Evolutionary conservation across 2,888 invertebrate species (phyloP).

Genomic region (Drosophila prostipennis): DNA sequence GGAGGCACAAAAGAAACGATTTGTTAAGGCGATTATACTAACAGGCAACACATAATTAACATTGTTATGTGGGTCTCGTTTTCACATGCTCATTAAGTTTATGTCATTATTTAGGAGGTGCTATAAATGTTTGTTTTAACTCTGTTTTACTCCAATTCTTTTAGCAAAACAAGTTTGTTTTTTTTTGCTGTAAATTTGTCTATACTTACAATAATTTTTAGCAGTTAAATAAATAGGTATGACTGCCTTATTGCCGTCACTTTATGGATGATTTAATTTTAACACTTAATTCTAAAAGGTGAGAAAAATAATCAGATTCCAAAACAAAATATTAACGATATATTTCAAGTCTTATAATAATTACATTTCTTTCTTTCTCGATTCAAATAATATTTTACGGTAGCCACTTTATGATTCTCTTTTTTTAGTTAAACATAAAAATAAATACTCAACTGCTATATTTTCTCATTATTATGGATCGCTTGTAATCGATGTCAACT

Average conservation of each 20-base stretch:
- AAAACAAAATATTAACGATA: too few species aligned
- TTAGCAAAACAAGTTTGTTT: not conserved
- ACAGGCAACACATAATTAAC: slow-evolving; percentile 10
- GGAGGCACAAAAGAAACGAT: slow-evolving; percentile 6
- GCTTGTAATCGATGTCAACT: slow-evolving; percentile 19
- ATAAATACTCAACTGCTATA: too few species aligned
- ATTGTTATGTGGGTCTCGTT: slow-evolving; percentile 7
- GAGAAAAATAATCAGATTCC: too few species aligned
- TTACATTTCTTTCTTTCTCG: too few species aligned
- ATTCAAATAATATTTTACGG: too few species aligned
- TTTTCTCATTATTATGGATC: slow-evolving; percentile 20
- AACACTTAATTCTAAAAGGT: not conserved
- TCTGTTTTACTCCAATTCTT: not conserved
- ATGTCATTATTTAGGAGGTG: slow-evolving; percentile 1
- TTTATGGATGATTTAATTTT: not conserved
- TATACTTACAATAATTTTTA: too few species aligned
- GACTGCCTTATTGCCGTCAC: too few species aligned
- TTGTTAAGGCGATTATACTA: slow-evolving; percentile 19
- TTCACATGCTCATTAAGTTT: not conserved
- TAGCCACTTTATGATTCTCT: too few species aligned
- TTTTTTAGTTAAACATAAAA: too few species aligned
- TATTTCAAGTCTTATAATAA: too few species aligned
- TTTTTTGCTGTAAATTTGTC: too few species aligned
- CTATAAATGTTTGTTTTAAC: not conserved
- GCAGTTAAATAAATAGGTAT: too few species aligned